These are phyloP conservation scores for Strigamia transsilvanica DNA, from an alignment of 2,888 invertebrate genomes.

Conservation along the genomic window DNA sequence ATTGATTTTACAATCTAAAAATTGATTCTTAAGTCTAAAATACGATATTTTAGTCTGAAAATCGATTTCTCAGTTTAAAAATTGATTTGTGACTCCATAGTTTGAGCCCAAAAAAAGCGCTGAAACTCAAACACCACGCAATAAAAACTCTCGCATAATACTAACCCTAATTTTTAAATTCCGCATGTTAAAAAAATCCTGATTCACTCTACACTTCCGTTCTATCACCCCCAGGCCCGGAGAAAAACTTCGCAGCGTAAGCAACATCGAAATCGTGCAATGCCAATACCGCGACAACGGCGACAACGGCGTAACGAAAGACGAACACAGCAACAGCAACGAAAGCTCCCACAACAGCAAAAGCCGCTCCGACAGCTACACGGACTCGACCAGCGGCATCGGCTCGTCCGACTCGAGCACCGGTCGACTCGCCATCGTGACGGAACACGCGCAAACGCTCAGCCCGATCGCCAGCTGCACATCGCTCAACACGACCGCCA, in stretches of 20 bases:
- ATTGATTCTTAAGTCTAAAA: too few species aligned
- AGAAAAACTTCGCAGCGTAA: slow-evolving; percentile 56
- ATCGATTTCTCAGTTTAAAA: too few species aligned
- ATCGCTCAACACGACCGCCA: slow-evolving; percentile 61
- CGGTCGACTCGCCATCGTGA: slow-evolving; percentile 63
- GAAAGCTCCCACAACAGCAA: slow-evolving; percentile 61
- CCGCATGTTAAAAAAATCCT: too few species aligned
- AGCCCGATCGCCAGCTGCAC: slow-evolving; percentile 90
- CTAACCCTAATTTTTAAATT: too few species aligned
- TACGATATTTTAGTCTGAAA: too few species aligned
- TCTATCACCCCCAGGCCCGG: background rate
- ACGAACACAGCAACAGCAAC: slow-evolving; percentile 61
- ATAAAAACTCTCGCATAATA: too few species aligned
- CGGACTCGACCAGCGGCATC: slow-evolving; percentile 84
- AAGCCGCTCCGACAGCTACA: slow-evolving; percentile 69
- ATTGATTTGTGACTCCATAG: too few species aligned
- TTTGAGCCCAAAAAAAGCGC: too few species aligned
- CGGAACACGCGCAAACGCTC: slow-evolving; percentile 78
- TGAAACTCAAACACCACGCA: too few species aligned
- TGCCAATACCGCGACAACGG: background rate
- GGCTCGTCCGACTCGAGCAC: slow-evolving; percentile 79
- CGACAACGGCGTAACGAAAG: slow-evolving; percentile 50
- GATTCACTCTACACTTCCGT: too few species aligned
- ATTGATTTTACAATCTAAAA: too few species aligned
- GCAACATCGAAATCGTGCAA: slow-evolving; percentile 56